Evolutionary conservation across 1,140 invertebrate genomes (phyloP).

Genomic region (Portunus trituberculatus): DNA sequence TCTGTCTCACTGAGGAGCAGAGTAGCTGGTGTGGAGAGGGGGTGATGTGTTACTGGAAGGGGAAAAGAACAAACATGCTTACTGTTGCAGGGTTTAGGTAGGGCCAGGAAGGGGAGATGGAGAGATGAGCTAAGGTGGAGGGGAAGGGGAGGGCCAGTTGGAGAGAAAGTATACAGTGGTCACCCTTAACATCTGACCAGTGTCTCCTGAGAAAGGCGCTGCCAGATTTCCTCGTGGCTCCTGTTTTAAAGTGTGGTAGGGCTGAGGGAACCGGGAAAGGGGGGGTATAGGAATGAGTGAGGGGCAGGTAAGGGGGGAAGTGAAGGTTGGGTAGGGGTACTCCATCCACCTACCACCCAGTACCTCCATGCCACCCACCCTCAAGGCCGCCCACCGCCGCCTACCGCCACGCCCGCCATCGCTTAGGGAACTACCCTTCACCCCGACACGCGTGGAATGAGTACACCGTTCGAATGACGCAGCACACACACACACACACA

Average conservation of each 20-base stretch:
- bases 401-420: neutral
- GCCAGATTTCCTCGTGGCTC: too few relatives aligned
- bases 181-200: too few relatives aligned
- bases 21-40: too few relatives aligned
- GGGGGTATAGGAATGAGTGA: constrained; percentile 4
- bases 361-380: neutral
- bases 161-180: neutral
- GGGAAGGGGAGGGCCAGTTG: neutral
- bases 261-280: neutral
- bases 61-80: neutral
- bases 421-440: neutral
- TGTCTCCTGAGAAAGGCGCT: too few relatives aligned
- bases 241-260: too few relatives aligned
- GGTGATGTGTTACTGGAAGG: neutral
- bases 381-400: too few relatives aligned
- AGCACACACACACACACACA: constrained; percentile 37
- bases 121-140: neutral
- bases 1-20: too few relatives aligned
- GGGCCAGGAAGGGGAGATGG: neutral
- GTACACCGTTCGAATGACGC: too few relatives aligned
- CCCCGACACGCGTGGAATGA: too few relatives aligned
- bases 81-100: neutral
- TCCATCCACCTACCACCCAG: neutral
- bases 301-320: neutral
- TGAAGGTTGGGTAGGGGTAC: neutral